A percentile compares a stretch with the other conserved stretches of the same genome.
phyloP scores from a whole-genome alignment of 2,113 vertebrate species.

The Notiomystis cincta region DNA sequence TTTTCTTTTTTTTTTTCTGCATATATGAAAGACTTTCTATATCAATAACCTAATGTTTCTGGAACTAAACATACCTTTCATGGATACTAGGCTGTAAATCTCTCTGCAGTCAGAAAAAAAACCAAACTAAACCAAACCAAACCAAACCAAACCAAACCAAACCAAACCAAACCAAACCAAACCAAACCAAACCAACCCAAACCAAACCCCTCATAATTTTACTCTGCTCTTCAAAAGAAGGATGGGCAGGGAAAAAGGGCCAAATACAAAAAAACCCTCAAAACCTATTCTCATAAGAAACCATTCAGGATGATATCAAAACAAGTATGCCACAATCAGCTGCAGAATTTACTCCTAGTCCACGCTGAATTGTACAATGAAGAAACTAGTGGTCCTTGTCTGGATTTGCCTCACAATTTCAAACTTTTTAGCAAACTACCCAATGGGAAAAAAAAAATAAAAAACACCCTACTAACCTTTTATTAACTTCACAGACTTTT shows the following conservation, averaged over 20 bases:
- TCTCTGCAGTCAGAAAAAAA: background rate
- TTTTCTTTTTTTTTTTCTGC: background rate
- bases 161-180: too few relatives aligned
- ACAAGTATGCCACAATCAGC: background rate
- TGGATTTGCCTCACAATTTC: background rate
- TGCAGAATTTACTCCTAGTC: background rate
- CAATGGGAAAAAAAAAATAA: background rate
- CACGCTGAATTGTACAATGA: background rate
- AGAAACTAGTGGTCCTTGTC: background rate
- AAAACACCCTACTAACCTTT: background rate
- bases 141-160: too few relatives aligned
- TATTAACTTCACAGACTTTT: background rate
- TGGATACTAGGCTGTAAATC: background rate
- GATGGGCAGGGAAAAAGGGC: background rate
- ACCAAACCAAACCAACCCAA: rapidly evolving
- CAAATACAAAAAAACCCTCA: rapidly evolving
- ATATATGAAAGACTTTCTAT: background rate
- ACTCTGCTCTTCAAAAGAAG: background rate
- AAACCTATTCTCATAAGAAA: background rate
- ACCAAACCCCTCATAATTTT: background rate
- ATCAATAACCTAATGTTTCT: background rate
- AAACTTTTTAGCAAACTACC: background rate
- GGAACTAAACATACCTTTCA: background rate
- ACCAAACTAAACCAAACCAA: background rate
- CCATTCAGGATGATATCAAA: background rate